A percentile compares a stretch with the other conserved stretches of the same genome.
phyloP scores from a whole-genome alignment of 1,140 invertebrate genomes.

The Panagrolaimus sp. region DNA sequence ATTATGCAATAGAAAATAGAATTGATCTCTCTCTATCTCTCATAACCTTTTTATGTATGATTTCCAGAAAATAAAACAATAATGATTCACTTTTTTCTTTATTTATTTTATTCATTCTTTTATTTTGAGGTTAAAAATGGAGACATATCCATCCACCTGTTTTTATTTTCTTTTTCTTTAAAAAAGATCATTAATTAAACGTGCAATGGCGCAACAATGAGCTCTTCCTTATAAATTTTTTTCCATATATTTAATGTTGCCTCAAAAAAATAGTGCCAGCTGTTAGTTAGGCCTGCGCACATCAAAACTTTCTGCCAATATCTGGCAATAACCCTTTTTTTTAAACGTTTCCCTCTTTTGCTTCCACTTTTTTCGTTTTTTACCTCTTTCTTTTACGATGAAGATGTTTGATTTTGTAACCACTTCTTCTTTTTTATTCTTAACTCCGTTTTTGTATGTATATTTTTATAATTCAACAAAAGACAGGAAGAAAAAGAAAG shows the following conservation, averaged over 20 bases:
- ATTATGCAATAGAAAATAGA: constrained; percentile 1
- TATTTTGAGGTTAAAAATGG: background rate
- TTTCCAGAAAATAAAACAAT: too few relatives aligned
- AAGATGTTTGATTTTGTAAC: constrained; percentile 14
- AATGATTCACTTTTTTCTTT: too few relatives aligned
- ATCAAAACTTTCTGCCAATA: background rate
- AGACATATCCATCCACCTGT: constrained; percentile 2
- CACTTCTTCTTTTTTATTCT: background rate
- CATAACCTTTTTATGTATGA: too few relatives aligned
- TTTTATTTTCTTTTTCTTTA: background rate
- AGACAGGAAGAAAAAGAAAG: too few relatives aligned
- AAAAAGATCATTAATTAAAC: constrained; percentile 5
- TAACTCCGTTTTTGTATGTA: too few relatives aligned
- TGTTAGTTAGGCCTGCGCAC: constrained; percentile 7
- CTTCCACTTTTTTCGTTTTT: background rate
- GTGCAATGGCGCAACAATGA: background rate
- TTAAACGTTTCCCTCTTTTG: background rate
- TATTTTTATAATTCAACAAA: too few relatives aligned
- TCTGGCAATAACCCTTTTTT: constrained; percentile 1
- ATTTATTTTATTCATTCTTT: too few relatives aligned
- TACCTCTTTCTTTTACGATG: background rate
- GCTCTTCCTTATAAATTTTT: too few relatives aligned
- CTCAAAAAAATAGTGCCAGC: background rate
- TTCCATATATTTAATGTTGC: too few relatives aligned
- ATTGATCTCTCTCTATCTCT: too few relatives aligned